phyloP scores from a whole-genome alignment of 2,888 invertebrate species.

The Cryptocephalus moraei region DNA sequence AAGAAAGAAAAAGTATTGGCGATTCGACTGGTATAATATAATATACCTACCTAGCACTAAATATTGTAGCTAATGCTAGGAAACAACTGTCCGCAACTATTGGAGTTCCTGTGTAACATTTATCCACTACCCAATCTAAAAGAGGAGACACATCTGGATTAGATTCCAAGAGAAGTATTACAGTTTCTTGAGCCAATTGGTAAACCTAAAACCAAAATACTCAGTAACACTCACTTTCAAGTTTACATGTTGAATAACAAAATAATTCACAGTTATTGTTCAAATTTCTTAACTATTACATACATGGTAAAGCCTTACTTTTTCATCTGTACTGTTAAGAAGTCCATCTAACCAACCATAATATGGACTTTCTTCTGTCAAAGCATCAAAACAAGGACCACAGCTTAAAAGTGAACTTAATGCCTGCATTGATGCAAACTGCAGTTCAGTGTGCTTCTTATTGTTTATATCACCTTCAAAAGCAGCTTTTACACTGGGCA shows the following conservation, averaged over 20 bases:
- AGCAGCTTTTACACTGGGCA: slow-evolving; percentile 43
- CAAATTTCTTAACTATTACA: too few species aligned
- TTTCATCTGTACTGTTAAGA: slow-evolving; percentile 77
- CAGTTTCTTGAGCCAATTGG: slow-evolving; percentile 84
- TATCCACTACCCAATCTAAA: slow-evolving; percentile 95
- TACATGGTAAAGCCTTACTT: slow-evolving; percentile 42
- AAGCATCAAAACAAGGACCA: slow-evolving; percentile 86
- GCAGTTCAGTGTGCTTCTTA: slow-evolving; percentile 39
- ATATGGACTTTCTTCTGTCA: slow-evolving; percentile 84
- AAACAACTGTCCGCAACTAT: slow-evolving; percentile 95
- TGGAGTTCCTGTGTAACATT: slow-evolving; percentile 87
- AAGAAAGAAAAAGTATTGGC: slow-evolving; percentile 1
- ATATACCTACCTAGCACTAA: slow-evolving; percentile 86
- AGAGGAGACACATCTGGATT: slow-evolving; percentile 87
- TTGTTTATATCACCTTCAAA: slow-evolving; percentile 20
- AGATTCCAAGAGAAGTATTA: slow-evolving; percentile 85
- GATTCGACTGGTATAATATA: not conserved
- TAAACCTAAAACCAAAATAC: slow-evolving; percentile 56
- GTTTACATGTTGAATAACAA: too few species aligned
- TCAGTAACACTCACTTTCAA: too few species aligned
- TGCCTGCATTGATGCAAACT: slow-evolving; percentile 56
- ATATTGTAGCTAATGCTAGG: slow-evolving; percentile 88
- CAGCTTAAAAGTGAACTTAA: slow-evolving; percentile 95
- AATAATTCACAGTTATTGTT: too few species aligned
- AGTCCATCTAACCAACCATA: slow-evolving; percentile 92